Conservation (phyloP, 2,797 vertebrate species). For the Chloroceryle inda region DNA sequence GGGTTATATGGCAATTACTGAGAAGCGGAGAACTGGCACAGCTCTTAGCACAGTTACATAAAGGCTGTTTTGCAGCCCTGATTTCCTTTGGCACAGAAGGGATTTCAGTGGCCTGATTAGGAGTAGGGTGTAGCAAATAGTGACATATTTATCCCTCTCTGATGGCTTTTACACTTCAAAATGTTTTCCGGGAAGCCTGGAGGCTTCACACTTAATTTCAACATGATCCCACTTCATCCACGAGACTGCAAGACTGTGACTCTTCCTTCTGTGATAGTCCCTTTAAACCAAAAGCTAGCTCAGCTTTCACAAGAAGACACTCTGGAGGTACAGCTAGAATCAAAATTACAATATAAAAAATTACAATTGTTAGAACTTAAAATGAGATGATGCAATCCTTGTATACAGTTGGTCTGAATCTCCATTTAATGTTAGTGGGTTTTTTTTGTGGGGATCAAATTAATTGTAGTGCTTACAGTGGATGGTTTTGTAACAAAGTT, state of each 20-base stretch:
- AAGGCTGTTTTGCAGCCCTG: conserved; percentile 41
- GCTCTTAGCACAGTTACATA: not conserved
- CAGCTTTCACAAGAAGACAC: not conserved
- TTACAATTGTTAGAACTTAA: not conserved
- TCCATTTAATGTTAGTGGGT: not conserved
- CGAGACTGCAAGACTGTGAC: not conserved
- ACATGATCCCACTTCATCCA: not conserved
- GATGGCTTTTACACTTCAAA: not conserved
- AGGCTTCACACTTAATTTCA: not conserved
- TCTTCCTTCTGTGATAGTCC: not conserved
- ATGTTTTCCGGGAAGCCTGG: not conserved
- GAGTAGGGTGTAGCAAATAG: not conserved
- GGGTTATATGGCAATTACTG: not conserved
- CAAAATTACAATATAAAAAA: not conserved
- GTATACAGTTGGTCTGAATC: not conserved
- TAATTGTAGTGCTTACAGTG: not conserved
- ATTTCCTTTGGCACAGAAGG: not conserved
- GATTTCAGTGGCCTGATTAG: conserved; percentile 43
- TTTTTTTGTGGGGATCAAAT: not conserved
- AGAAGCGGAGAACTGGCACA: not conserved
- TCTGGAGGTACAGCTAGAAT: not conserved
- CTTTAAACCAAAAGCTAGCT: not conserved
- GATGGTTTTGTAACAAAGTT: not conserved
- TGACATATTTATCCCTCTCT: not conserved
- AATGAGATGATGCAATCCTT: not conserved